A percentile compares a stretch with the other conserved stretches of the same genome.
Evolutionary conservation across 1,140 invertebrate species (phyloP).

Genomic region (Nautilus pompilius): DNA sequence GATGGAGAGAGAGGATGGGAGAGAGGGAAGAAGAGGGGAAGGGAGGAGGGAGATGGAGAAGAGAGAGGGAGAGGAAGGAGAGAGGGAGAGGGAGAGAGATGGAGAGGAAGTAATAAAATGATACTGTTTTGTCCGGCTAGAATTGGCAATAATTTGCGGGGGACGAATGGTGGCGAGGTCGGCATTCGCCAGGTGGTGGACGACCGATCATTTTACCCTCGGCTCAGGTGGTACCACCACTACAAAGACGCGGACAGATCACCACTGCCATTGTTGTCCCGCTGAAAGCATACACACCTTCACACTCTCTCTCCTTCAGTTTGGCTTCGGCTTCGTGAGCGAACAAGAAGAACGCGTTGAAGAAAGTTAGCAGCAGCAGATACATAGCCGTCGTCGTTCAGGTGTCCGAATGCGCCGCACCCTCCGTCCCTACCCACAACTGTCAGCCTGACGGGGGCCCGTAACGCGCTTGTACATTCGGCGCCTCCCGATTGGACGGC

Average conservation of each 20-base stretch:
- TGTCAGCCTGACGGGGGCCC: too few species aligned
- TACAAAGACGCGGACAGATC: too few species aligned
- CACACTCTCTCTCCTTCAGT: not conserved
- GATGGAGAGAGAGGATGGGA: not conserved
- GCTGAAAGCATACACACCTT: not conserved
- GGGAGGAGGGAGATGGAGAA: not conserved
- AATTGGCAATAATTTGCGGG: not conserved
- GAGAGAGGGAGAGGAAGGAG: not conserved
- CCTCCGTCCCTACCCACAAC: too few species aligned
- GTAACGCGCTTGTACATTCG: too few species aligned
- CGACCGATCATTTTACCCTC: too few species aligned
- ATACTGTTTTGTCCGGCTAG: not conserved
- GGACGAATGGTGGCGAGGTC: not conserved
- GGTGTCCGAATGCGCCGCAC: too few species aligned
- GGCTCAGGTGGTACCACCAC: too few species aligned
- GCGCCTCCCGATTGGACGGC: too few species aligned
- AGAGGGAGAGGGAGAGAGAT: not conserved
- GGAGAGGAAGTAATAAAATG: not conserved
- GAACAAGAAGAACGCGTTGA: not conserved
- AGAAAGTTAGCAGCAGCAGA: not conserved
- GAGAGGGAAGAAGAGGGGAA: not conserved
- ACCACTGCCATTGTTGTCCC: too few species aligned
- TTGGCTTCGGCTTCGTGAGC: not conserved
- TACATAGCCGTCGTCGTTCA: too few species aligned
- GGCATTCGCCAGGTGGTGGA: too few species aligned